Evolutionary conservation across 2,797 vertebrate genomes (phyloP), one percentile per base, ranked within the genome.

Genomic region (Linurgus olivaceus): DNA sequence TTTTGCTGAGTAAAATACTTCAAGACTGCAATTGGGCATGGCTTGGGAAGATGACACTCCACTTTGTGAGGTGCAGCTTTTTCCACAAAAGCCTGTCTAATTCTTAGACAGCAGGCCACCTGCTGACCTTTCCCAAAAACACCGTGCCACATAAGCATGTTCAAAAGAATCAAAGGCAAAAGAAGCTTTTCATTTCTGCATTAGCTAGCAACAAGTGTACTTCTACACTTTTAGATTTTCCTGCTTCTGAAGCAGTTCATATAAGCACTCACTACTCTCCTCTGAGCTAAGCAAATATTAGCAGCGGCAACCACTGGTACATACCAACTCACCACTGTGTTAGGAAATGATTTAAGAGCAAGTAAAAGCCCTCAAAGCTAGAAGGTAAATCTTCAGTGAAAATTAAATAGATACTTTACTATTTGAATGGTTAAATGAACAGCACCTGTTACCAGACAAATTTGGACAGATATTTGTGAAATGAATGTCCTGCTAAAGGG

Each of bases 381-480:
- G 37, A 85, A 74, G 33, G 23, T 26, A 72, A 58, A n/a, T 67
- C 47, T 74, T 85, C 37, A 59, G 37, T 37, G 35, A 51, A 91
- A 92, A 81, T 52, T 16, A 83, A 91, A 70, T 26, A 77, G 59
- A 55, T 80, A 65, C 35, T 59, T 71, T 38, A 40, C 45, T 76
- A n/a, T 88, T 83, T 6, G 3, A 78, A 86, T 28, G 40, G 42
- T 63, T 85, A 86, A 92, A 86, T 31, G 35, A 42, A 70, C 55
- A 88, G 63, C 55, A 68, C 28, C 42, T 88, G 42, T 51, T 62
- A 82, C 58, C 47, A 38, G 65, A 83, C 57, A 82, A 83, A 85
- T 94, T 38, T 81, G n/a, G 61, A 68, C 40, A 78, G 61, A 80
- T 93, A 91, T 48, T 94, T 96, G 92, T 87, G 88, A 95, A 96